Conservation (phyloP, 2,888 invertebrate genomes). For the Ernsta delagoae region DNA sequence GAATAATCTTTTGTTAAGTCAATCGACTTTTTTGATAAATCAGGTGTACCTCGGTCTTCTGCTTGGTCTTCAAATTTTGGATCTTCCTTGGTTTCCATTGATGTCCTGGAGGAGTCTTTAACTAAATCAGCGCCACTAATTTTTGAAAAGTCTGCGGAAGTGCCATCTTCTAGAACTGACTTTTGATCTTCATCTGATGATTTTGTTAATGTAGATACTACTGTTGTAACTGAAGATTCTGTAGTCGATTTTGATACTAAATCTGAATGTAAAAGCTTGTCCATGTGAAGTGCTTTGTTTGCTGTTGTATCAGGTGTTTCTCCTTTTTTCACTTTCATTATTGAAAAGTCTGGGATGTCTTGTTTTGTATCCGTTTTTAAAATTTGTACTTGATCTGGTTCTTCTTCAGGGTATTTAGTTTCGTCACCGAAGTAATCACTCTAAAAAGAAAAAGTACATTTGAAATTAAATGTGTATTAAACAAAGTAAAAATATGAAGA, state of each 20-base stretch:
- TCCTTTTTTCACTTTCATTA: not conserved
- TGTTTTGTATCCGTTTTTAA: slow-evolving; percentile 44
- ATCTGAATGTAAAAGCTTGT: slow-evolving; percentile 64
- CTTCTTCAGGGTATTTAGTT: slow-evolving; percentile 57
- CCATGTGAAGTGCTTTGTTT: slow-evolving; percentile 61
- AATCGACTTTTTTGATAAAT: slow-evolving; percentile 77
- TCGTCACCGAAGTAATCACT: slow-evolving; percentile 71
- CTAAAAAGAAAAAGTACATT: slow-evolving; percentile 48
- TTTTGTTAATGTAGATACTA: slow-evolving; percentile 75
- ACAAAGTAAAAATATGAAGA: not conserved
- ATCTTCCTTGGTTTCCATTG: slow-evolving; percentile 73
- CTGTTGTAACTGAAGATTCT: slow-evolving; percentile 79
- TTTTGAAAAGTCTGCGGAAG: slow-evolving; percentile 78
- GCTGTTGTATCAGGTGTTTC: slow-evolving; percentile 45
- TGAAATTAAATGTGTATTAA: not conserved
- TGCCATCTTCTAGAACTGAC: slow-evolving; percentile 75
- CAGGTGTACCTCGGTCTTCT: slow-evolving; percentile 75
- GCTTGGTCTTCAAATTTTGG: slow-evolving; percentile 64
- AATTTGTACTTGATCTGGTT: slow-evolving; percentile 45
- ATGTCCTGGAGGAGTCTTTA: slow-evolving; percentile 76
- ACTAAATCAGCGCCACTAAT: slow-evolving; percentile 76
- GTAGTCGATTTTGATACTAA: slow-evolving; percentile 78
- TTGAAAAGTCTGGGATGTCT: not conserved
- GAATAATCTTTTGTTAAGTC: slow-evolving; percentile 80
- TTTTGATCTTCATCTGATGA: slow-evolving; percentile 79